Evolutionary conservation across 1,140 invertebrate genomes (phyloP), one percentile per base, ranked within the genome.

Genomic region (Oppia nitens): DNA sequence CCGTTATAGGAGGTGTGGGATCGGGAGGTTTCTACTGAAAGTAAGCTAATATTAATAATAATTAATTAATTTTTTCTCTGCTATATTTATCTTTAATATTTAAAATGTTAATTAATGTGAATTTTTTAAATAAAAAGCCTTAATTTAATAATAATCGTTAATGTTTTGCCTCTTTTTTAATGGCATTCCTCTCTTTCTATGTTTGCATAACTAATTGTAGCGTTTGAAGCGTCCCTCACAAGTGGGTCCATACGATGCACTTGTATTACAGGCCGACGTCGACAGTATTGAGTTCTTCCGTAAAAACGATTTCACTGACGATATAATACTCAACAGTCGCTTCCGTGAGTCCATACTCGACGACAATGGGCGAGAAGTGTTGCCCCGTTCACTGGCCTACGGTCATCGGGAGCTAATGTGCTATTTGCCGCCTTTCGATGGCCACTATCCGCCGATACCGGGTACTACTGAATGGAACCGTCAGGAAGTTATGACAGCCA

Each of bases 201-300:
- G n/a, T n/a, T n/a, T n/a, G n/a, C n/a, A n/a, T n/a, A n/a, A n/a
- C n/a, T n/a, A n/a, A 9, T 45, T 67, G 17, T 64, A 74, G 72
- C 70, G 71, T 68, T 55, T 73, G 20, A 66, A 72, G 54, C 70
- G 69, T 25, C 69, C 71, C 4, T 64, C 66, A 29, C 66, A 72
- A 21, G 69, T 72, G 11, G 73, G 73, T 12, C 67, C 68, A 23
- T 72, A 71, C 64, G 72, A 73, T 62, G 73, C 72, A 23, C 60
- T 73, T 2, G 71, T 73, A 11, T 70, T 73, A 1, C 70, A 73
- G 63, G 71, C 71, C 32, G 71, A 73, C 57, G 68, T 70, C 60
- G 64, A 65, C 23, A 69, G 71, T 45, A 26, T 59, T 3, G 66
- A 69, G 0, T 74, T 74, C 63, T 73, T 74, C 61, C 60, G 64